phyloP scores from a whole-genome alignment of 1,140 invertebrate genomes.

The Bilobella aurantiaca region DNA sequence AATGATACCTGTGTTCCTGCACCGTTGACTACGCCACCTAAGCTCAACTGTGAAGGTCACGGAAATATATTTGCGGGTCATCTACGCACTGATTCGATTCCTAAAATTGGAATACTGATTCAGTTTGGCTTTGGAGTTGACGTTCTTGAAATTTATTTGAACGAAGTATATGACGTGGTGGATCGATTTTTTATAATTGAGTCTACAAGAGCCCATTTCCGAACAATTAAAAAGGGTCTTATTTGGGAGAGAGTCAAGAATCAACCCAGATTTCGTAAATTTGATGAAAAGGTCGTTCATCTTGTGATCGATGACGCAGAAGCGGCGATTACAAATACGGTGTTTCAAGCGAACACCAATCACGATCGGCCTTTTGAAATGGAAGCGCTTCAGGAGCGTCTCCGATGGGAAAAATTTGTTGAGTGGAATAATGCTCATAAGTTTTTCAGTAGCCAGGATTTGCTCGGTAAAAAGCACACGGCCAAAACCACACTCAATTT shows the following conservation, averaged over 20 bases:
- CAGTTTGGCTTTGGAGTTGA: conserved; percentile 17
- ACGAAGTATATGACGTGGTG: conserved; percentile 15
- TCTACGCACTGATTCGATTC: neutral
- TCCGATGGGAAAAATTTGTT: conserved; percentile 15
- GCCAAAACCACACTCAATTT: too few species aligned
- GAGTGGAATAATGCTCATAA: conserved; percentile 15
- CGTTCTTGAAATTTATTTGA: conserved; percentile 12
- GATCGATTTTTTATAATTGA: conserved; percentile 16
- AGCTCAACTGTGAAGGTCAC: neutral
- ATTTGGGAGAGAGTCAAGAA: conserved; percentile 10
- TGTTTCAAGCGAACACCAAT: neutral
- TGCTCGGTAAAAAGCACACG: conserved; percentile 4
- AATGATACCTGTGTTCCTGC: neutral
- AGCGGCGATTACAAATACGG: too few species aligned
- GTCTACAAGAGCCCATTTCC: neutral
- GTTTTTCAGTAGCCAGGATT: conserved; percentile 3
- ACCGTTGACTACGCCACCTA: neutral
- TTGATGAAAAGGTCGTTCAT: neutral
- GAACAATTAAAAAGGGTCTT: neutral
- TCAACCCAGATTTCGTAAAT: conserved; percentile 5
- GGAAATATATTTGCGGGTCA: neutral
- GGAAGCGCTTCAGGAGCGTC: conserved; percentile 4
- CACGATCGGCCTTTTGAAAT: neutral
- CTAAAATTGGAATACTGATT: conserved; percentile 8
- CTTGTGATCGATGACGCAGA: conserved; percentile 13